Base-by-base conservation (phyloP, 2,888 invertebrate species). In the Meghimatium bilineatum region DNA sequence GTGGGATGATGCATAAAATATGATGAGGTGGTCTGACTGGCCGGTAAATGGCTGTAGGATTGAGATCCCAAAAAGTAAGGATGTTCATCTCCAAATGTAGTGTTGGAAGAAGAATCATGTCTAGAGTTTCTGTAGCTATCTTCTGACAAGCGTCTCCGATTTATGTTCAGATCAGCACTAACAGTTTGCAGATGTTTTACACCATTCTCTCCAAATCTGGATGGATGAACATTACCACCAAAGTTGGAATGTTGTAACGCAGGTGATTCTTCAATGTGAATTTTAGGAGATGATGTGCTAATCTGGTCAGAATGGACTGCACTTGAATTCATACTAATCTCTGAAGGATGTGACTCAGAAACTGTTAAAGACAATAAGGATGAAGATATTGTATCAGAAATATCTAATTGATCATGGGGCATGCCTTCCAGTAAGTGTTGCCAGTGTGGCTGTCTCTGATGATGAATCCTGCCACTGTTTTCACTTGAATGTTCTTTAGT, bases 401-500 rank as follows among this genome's bases (percentile, higher is more conserved):
- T 63, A 52, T 74, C 77, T 34, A 49, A 88, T 80, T 38, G 83
- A 84, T 29, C 84, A 80, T 26, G 87, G 86, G 20, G 87, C 60
- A 63, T n/a, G 29, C 74, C 66, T 17, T 63, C 29, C 0, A 36
- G 75, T 14, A n/a, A 56, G 2, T 78, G 71, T 26, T 38, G 67
- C 12, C 56, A 76, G 36, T 84, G 76, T 34, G 38, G 52, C n/a
- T 78, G 72, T 49, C 79, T 29, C 23, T 83, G 84, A 20, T 75
- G 83, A 29, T 72, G 84, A 66, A 80, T 83, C 1, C 69, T 77
- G 12, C 87, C 83, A 32, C 79, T 82, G 77, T 86, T 88, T 71
- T 86, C 86, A 81, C 89, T 90, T 8, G 90, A 90, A 82, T 89
- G 89, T 76, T 90, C 90, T 86, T 89, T 90, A 75, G 90, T 90